These are phyloP conservation scores for Pionites leucogaster DNA, from an alignment of 2,113 vertebrate genomes.

Conservation along the genomic window DNA sequence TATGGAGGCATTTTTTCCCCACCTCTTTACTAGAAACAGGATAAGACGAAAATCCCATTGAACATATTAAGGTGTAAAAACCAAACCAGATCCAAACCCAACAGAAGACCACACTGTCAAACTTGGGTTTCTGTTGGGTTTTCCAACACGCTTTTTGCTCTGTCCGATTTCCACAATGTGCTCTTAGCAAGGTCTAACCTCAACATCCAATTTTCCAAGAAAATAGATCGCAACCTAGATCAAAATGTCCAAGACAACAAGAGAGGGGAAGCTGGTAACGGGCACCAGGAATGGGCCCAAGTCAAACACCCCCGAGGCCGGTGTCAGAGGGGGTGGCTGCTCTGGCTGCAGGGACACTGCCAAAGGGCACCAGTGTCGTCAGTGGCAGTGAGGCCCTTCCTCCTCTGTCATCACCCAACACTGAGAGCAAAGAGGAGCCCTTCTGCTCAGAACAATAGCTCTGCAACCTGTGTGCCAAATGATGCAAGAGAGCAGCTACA, in stretches of 20 bases:
- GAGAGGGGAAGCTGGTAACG: not conserved
- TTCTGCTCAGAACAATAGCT: not conserved
- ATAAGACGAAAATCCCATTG: not conserved
- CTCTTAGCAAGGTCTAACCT: not conserved
- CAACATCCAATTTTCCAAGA: not conserved
- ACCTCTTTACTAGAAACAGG: not conserved
- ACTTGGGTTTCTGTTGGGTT: not conserved
- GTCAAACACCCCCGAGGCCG: not conserved
- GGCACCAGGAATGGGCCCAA: not conserved
- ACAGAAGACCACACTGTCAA: not conserved
- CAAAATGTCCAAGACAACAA: not conserved
- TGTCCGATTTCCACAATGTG: not conserved
- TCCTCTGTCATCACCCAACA: not conserved
- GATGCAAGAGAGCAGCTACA: not conserved
- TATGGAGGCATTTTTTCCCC: not conserved
- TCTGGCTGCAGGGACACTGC: not conserved
- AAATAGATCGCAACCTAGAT: not conserved
- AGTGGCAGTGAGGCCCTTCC: constrained; percentile 35
- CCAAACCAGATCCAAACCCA: not conserved
- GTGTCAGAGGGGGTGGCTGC: not conserved
- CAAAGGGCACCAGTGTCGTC: not conserved
- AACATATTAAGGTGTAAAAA: not conserved
- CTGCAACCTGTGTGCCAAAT: not conserved
- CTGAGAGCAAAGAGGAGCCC: not conserved
- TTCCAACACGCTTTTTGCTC: not conserved